Evolutionary conservation across 1,140 invertebrate genomes (phyloP), one percentile per base, ranked within the genome.

Genomic region (Oryzaephilus surinamensis): DNA sequence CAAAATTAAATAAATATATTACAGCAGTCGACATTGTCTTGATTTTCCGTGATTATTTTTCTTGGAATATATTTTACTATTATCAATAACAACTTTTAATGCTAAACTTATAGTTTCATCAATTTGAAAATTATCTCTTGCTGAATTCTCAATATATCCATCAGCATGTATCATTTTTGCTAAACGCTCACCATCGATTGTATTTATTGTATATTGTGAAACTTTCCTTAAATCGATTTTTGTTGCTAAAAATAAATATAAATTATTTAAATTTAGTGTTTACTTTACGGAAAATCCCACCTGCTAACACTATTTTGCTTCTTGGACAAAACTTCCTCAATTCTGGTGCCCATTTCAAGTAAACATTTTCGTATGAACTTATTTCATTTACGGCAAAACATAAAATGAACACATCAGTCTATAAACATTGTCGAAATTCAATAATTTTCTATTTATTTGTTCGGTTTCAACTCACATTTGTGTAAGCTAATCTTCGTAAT

Each of bases 381-480:
- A 92, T 92, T 69, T 97, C 97, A 7, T 97, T 90, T 43, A 98
- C 68, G 21, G 92, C 95, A 67, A 97, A 98, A 66, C 94, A 97
- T 62, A 97, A 88, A 28, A 97, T 76, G 69, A 98, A 97, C 31
- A 96, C 92, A 67, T 97, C 93, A 17, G 93, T 97, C 67, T 97
- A 88, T 6, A 49, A 93, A 51, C 15, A 38, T 18, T 45, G 21
- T 21, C 17, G 14, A 7, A 4, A 15, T 34, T 32, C 14, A 38
- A 28, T n/a, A 29, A 36, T 41, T n/a, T 24, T 12, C 16, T 17
- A 14, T 28, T 24, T 33, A 26, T 20, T n/a, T 38, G 8, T 29
- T 12, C 19, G 10, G 27, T 35, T 4, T n/a, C 11, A 29, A 41
- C 49, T 56, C 39, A 61, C 58, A 32, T 54, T 91, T 20, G 92